Base-by-base conservation (phyloP, 2,797 vertebrate genomes). In the Myiothlypis chrysogaster region DNA sequence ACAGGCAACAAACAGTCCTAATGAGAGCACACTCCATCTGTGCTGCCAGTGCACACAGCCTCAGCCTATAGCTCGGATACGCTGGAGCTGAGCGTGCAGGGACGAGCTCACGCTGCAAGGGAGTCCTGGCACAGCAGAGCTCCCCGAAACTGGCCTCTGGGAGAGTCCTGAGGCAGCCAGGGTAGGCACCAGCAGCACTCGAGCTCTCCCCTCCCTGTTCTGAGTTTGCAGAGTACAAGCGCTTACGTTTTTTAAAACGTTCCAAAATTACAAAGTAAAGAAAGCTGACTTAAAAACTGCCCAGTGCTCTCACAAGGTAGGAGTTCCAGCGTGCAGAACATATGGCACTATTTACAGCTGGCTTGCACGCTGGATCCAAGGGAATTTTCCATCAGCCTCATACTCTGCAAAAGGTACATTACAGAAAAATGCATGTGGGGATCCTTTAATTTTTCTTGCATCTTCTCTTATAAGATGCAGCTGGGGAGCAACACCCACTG, bases 11-110 rank as follows among this genome's bases (percentile, higher is more conserved):
- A 93, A 97, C 96, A 90, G 94, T 70, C 83, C 91, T 96, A 95
- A 97, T 91, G 97, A 96, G 92, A 95, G 96, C 93, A 94, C 96
- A 81, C 96, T 97, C 97, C 97, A 97, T 97, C 97, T 97, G 96
- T 97, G 97, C 95, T 91, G 95, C 25, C 93, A 97, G 97, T 83
- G 93, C 86, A 49, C 92, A 84, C 95, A 92, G 88, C 92, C 95
- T 93, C 96, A 93, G 96, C 84, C 96, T 96, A 95, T 89, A 94
- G 97, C 91, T 93, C 9, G 1, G 92, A 71, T 73, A 76, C 0
- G 30, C 89, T 76, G 66, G 12, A 50, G 80, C 88, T 14, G 30
- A 88, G 86, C 23, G 2, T 0, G 63, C 80, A 24, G n/a, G 49
- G 61, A 71, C 2, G 30, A 72, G 70, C 66, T 63, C 8, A 0